Base-by-base conservation (phyloP, 2,113 vertebrate species). In the Gymnarchus niloticus region DNA sequence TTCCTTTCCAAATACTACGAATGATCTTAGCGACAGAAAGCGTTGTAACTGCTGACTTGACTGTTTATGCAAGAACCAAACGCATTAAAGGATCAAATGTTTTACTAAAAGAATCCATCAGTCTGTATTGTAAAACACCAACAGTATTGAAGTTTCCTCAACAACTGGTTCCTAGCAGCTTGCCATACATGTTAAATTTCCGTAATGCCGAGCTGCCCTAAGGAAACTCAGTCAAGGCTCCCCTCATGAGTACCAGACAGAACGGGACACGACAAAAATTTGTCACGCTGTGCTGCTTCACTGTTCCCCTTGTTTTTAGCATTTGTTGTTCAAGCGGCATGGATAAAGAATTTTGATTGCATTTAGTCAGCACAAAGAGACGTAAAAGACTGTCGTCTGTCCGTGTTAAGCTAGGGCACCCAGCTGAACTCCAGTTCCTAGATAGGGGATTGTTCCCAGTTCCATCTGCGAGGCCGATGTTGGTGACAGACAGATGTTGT, bases 381-480 rank as follows among this genome's bases (percentile, higher is more conserved):
- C 28, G 17, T 51, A 17, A 51, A 65, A n/a, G 61, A 76, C 61
- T 41, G 61, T n/a, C 49, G 10, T 84, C 52, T 44, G 10, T 65
- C 61, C 76, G 17, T 9, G 28, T 49, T 49, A 4, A 48, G 61
- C n/a, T 61, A 3, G 61, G 56, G 88, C 86, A 78, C 82, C 85
- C 83, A 90, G 89, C 82, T 88, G 88, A 88, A 91, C 92, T 89
- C 88, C 88, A 84, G 90, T 91, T 84, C 76, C 89, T 86, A 90
- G 87, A 86, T 88, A 86, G 44, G 81, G 73, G 81, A 86, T 52
- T 83, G 51, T 73, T 91, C 85, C 88, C 81, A 87, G n/a, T 46
- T 56, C 41, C 56, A 59, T 84, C 56, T 56, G 33, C 3, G 37
- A 65, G 2, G 76, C 76, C 46, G 41, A 48, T 78, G 76, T 76